Conservation (phyloP, 2,113 vertebrate genomes). For the Pollachius pollachius region DNA sequence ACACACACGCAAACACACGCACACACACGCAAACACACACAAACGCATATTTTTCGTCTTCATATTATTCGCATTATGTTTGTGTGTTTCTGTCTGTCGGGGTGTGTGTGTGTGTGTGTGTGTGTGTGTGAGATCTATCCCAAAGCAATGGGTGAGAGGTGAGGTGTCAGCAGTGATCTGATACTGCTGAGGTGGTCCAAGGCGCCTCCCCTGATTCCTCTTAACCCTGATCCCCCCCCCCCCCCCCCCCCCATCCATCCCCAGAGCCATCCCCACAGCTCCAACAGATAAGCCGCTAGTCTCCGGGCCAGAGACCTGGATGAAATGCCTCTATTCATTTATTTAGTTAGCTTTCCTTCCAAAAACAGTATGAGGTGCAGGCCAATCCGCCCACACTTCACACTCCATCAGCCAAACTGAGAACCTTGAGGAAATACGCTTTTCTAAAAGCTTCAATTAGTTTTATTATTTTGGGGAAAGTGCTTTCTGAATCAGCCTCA, state of each 20-base stretch:
- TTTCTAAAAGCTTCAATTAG: slow-evolving; percentile 45
- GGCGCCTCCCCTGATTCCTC: slow-evolving; percentile 38
- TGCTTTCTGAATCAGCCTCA: slow-evolving; percentile 26
- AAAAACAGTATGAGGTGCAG: not conserved
- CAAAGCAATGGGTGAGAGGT: slow-evolving; percentile 44
- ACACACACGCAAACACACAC: not conserved
- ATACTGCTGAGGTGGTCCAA: slow-evolving; percentile 59
- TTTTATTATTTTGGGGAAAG: slow-evolving; percentile 41
- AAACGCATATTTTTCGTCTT: not conserved
- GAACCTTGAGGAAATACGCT: slow-evolving; percentile 39
- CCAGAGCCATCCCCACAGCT: slow-evolving; percentile 26
- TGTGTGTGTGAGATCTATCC: too few species aligned
- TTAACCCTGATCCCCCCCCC: slow-evolving; percentile 37
- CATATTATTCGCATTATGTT: too few species aligned
- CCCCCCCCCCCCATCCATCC: too few species aligned
- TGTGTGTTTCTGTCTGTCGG: too few species aligned
- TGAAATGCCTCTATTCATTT: slow-evolving; percentile 6
- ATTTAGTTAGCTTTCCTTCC: not conserved
- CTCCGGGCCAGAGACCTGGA: slow-evolving; percentile 28
- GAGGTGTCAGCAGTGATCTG: slow-evolving; percentile 64
- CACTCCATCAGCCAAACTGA: slow-evolving; percentile 38
- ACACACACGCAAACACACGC: not conserved
- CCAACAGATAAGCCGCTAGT: slow-evolving; percentile 27
- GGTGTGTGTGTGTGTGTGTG: too few species aligned
- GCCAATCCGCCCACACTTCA: not conserved